Percentiles rank a stretch among this genome's conserved stretches.
Conservation (phyloP, 2,113 vertebrate genomes). For the Cygnus buccinator region DNA sequence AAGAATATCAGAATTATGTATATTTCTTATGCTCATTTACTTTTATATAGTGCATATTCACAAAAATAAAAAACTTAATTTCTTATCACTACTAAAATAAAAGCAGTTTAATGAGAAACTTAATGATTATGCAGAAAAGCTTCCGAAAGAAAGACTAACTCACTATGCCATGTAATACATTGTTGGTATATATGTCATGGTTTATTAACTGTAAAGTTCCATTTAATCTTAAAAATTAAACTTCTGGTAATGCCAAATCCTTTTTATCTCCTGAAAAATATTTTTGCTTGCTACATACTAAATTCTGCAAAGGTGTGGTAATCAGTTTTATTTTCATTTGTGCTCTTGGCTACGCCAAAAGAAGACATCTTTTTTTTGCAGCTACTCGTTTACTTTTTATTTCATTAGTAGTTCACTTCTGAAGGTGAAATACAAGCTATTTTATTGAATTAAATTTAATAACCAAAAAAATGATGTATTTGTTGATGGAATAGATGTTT, state of each 20-base stretch:
- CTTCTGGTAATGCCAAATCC: not conserved
- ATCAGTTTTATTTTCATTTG: not conserved
- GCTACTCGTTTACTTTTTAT: not conserved
- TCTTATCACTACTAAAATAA: constrained; percentile 13
- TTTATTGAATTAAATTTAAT: not conserved
- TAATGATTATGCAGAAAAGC: constrained; percentile 21
- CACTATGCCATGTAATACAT: not conserved
- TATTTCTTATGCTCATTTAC: constrained; percentile 33
- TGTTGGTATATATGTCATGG: not conserved
- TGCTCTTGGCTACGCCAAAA: not conserved
- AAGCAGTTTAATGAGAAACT: constrained; percentile 16
- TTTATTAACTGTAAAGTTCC: constrained; percentile 16
- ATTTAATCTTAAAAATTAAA: not conserved
- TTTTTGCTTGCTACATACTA: not conserved
- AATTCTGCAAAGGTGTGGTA: not conserved
- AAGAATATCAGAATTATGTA: constrained; percentile 1
- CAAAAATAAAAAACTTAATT: constrained; percentile 39
- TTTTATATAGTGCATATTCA: constrained; percentile 38
- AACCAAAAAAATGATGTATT: not conserved
- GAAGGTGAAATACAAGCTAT: not conserved
- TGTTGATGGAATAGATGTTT: not conserved
- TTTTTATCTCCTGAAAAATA: not conserved
- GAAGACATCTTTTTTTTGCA: not conserved
- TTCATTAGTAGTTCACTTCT: not conserved
- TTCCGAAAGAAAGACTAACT: not conserved